Conservation (phyloP, 2,797 vertebrate species). For the Coreius guichenoti region DNA sequence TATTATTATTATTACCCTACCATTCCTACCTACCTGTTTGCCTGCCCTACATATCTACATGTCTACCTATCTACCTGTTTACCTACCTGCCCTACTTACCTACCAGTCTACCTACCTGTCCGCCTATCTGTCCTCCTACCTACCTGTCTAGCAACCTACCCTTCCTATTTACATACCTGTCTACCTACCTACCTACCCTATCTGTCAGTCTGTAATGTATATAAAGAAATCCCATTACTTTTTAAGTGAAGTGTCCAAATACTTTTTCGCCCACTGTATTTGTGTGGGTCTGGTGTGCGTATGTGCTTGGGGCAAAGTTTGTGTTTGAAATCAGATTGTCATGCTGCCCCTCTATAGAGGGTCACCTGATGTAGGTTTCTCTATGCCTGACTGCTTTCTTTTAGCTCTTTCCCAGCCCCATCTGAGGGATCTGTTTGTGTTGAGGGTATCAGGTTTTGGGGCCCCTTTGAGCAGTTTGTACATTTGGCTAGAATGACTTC, state of each 20-base stretch:
- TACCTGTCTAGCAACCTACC: background rate
- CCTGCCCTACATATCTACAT: background rate
- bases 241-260: slow-evolving; percentile 22
- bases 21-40: background rate
- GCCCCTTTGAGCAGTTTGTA: slow-evolving; percentile 45
- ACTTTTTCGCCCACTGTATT: slow-evolving; percentile 25
- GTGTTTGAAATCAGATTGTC: slow-evolving; percentile 40
- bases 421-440: slow-evolving; percentile 47
- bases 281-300: slow-evolving; percentile 28
- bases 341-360: slow-evolving; percentile 22
- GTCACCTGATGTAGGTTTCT: slow-evolving; percentile 45
- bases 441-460: slow-evolving; percentile 54
- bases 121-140: background rate
- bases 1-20: background rate
- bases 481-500: slow-evolving; percentile 48
- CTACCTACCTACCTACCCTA: background rate
- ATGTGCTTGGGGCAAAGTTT: slow-evolving; percentile 27
- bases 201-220: background rate
- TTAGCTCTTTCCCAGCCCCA: slow-evolving; percentile 44
- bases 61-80: background rate
- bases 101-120: background rate
- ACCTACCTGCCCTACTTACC: background rate
- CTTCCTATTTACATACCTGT: background rate
- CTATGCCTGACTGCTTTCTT: slow-evolving; percentile 51
- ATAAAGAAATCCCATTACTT: background rate